Conservation (phyloP, 2,113 vertebrate species). For the Romanogobio albipinnatus region DNA sequence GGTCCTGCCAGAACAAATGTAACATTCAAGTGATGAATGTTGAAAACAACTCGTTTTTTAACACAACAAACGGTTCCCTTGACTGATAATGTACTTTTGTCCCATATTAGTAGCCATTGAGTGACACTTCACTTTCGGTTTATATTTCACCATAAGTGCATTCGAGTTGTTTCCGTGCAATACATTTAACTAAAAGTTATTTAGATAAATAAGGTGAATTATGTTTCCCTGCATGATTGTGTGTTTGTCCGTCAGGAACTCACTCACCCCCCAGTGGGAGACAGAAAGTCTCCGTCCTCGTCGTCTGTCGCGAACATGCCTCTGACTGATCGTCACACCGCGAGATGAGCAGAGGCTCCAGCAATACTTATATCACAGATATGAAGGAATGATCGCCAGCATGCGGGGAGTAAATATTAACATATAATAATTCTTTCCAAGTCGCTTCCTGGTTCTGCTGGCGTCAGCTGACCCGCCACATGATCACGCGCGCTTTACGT, state of each 20-base stretch:
- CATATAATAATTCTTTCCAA: slow-evolving; percentile 17
- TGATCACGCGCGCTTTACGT: slow-evolving; percentile 18
- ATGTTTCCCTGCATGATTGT: background rate
- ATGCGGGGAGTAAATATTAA: background rate
- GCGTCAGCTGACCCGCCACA: slow-evolving; percentile 55
- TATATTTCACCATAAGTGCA: background rate
- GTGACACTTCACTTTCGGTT: slow-evolving; percentile 14
- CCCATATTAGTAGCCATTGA: background rate
- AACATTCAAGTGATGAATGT: background rate
- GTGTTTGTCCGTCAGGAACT: slow-evolving; percentile 63
- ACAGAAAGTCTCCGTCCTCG: slow-evolving; percentile 89
- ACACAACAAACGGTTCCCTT: background rate
- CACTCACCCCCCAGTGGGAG: slow-evolving; percentile 91
- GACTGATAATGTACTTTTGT: background rate
- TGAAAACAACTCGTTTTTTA: background rate
- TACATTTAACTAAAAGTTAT: background rate
- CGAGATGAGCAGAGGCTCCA: background rate
- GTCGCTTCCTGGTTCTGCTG: slow-evolving; percentile 49
- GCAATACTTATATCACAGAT: background rate
- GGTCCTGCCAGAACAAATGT: background rate
- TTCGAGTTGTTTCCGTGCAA: background rate
- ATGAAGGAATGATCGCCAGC: background rate
- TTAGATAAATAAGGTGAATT: background rate
- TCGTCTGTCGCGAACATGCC: slow-evolving; percentile 87
- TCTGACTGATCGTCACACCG: background rate